phyloP scores from a whole-genome alignment of 1,140 invertebrate genomes.

The Pomacea maculata region DNA sequence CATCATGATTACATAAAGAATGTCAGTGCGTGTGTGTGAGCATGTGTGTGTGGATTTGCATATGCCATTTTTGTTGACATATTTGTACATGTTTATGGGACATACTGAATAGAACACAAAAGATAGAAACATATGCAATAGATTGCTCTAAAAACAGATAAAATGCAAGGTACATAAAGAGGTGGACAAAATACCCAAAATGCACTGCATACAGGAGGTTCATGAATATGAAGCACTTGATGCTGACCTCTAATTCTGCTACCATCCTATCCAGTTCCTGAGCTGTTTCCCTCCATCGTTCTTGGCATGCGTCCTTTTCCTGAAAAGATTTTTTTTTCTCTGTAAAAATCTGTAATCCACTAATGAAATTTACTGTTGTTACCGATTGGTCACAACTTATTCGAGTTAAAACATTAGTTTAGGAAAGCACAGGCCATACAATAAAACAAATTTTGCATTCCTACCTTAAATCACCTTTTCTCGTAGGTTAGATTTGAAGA shows the following conservation, averaged over 20 bases:
- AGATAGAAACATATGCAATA: neutral
- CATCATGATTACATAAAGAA: too few species aligned
- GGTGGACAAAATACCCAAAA: neutral
- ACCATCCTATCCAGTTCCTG: constrained; percentile 57
- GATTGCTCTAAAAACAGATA: neutral
- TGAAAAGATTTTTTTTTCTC: constrained; percentile 12
- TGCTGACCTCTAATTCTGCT: constrained; percentile 45
- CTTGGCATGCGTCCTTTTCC: constrained; percentile 55
- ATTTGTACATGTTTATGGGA: neutral
- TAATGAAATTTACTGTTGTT: too few species aligned
- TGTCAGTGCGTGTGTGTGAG: too few species aligned
- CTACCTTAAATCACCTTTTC: too few species aligned
- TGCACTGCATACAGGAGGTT: neutral
- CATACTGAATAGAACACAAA: neutral
- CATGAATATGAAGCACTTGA: neutral
- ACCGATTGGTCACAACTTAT: too few species aligned
- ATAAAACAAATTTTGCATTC: too few species aligned
- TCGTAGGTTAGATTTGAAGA: too few species aligned
- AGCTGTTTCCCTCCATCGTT: constrained; percentile 54
- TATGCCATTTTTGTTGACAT: too few species aligned
- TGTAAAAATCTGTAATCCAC: too few species aligned
- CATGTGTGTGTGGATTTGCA: too few species aligned
- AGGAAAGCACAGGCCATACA: too few species aligned
- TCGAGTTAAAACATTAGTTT: too few species aligned
- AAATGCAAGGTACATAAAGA: neutral